Evolutionary conservation across 2,113 vertebrate species (phyloP), one percentile per base, ranked within the genome.

Genomic region (Gasterosteus nipponicus): DNA sequence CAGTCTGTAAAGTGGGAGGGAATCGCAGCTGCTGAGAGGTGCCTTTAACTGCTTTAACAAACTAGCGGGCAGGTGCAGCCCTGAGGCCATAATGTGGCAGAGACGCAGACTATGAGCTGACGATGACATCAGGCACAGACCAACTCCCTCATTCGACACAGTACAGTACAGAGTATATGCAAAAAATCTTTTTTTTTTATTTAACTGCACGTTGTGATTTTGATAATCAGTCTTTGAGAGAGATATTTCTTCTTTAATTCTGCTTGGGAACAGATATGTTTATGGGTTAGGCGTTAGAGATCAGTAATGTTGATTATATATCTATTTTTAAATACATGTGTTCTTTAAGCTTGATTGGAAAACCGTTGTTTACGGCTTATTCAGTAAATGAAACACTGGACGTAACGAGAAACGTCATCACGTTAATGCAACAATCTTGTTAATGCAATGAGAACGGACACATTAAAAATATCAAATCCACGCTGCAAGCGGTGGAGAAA

Each of bases 11-110:
- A 38, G 56, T 53, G 70, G 46, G 2, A 2, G 35, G 5, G 31
- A 49, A 33, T 46, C n/a, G 26, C 2, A 6, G 31, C 63, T 35
- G 31, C 67, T 44, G 41, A 42, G 62, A 73, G 54, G 59, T 80
- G 78, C 77, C 79, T 84, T 84, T 46, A 44, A 73, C 53, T 18
- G 65, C 63, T 84, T 64, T 62, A 79, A 66, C 71, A 35, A 64
- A 84, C 76, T 33, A 73, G 56, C 80, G 84, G 66, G 69, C 73
- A 69, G 59, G 65, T 80, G 85, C 67, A 75, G 72, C 72, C 82
- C 76, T 33, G 64, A 72, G 75, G 82, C 72, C 3, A 71, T 70
- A 76, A 73, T 41, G 75, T 62, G 73, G 26, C 80, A 78, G 54
- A 74, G 70, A 69, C 56, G 59, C 31, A 68, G 69, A 65, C 60